A percentile compares a stretch with the other conserved stretches of the same genome.
These are phyloP conservation scores for Orchesellides sinensis DNA, from an alignment of 2,888 invertebrate genomes.

Conservation along the genomic window DNA sequence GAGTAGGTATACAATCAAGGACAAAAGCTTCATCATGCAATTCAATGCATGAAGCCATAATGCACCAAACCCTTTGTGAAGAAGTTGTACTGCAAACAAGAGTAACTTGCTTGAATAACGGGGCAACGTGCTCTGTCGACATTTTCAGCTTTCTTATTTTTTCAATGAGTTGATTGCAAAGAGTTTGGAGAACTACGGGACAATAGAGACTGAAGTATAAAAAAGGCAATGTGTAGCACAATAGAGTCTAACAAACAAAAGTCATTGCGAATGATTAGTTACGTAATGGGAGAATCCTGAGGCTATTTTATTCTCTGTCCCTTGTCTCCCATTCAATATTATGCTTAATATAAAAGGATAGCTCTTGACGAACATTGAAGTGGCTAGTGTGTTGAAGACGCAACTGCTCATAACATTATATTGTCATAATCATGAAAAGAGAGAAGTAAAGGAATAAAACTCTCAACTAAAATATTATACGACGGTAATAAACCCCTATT, in stretches of 20 bases:
- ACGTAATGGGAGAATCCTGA: conserved; percentile 66
- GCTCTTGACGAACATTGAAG: conserved; percentile 53
- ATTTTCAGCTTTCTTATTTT: no score
- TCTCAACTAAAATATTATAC: no score
- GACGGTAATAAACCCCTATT: conserved; percentile 4
- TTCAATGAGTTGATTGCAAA: conserved; percentile 47
- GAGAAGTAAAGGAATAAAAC: conserved; percentile 28
- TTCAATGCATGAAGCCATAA: no score
- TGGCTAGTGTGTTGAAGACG: conserved; percentile 39
- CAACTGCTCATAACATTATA: conserved; percentile 48
- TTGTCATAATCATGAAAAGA: conserved; percentile 26
- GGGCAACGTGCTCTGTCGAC: no score
- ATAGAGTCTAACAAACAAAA: conserved; percentile 46
- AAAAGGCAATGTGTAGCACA: conserved; percentile 32
- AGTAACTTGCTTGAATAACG: no score
- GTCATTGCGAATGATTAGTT: conserved; percentile 66
- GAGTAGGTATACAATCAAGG: no score
- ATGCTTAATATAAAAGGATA: conserved; percentile 65
- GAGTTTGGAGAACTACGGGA: conserved; percentile 46
- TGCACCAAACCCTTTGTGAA: no score
- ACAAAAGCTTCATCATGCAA: no score
- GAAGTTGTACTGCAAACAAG: no score
- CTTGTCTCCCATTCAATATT: conserved; percentile 65
- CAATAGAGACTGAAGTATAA: conserved; percentile 43
- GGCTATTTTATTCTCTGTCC: conserved; percentile 57